Evolutionary conservation across 2,113 vertebrate species (phyloP).

Genomic region (Carettochelys insculpta): DNA sequence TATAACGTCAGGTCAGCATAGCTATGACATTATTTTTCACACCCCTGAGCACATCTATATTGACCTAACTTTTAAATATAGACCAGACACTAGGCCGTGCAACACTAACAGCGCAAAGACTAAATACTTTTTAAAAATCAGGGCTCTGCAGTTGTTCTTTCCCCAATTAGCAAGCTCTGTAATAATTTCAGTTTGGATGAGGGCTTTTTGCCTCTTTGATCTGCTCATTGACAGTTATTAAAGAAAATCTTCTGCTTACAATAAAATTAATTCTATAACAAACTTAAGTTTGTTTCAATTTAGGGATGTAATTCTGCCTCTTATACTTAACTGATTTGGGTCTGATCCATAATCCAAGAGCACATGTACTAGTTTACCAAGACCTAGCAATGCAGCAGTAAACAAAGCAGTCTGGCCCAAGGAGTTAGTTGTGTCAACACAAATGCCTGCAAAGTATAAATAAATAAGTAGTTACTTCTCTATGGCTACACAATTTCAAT

Average conservation of each 20-base stretch:
- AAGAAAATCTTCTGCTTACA: neutral
- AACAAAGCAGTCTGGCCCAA: conserved; percentile 86
- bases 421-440: conserved; percentile 81
- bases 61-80: neutral
- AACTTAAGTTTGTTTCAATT: rapidly evolving
- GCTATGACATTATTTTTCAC: too few relatives aligned
- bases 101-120: neutral
- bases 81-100: neutral
- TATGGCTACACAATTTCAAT: rapidly evolving
- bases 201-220: rapidly evolving
- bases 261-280: neutral
- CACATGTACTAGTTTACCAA: conserved; percentile 76
- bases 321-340: conserved; percentile 84
- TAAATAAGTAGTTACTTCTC: neutral
- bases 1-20: too few relatives aligned
- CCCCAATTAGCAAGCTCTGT: neutral
- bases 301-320: rapidly evolving
- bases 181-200: neutral
- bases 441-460: conserved; percentile 72
- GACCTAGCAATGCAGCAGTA: conserved; percentile 81
- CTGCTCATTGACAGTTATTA: rapidly evolving
- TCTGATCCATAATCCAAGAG: conserved; percentile 84
- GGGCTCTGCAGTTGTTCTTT: neutral
- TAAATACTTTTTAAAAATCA: neutral
- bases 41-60: neutral